phyloP scores from a whole-genome alignment of 2,113 vertebrate genomes.

The Eleginops maclovinus region DNA sequence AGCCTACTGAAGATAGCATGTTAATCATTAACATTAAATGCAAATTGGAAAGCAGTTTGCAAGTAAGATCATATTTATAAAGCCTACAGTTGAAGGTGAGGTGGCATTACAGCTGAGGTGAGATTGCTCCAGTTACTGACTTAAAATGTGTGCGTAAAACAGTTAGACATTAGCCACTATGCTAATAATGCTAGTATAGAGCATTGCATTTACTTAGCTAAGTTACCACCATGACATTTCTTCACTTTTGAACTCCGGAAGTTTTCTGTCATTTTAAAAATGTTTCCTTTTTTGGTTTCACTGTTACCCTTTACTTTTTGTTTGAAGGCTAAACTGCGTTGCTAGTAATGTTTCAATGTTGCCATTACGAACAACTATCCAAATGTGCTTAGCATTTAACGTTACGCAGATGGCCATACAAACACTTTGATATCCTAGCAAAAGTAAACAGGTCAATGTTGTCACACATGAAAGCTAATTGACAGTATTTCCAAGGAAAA shows the following conservation, averaged over 20 bases:
- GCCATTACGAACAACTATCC: not conserved
- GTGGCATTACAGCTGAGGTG: not conserved
- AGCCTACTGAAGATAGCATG: not conserved
- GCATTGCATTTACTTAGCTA: too few relatives aligned
- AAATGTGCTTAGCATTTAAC: not conserved
- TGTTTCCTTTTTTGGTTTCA: not conserved
- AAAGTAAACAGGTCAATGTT: not conserved
- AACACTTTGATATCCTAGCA: not conserved
- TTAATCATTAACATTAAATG: not conserved
- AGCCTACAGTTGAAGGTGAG: not conserved
- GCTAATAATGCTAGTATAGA: too few relatives aligned
- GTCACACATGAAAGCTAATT: not conserved
- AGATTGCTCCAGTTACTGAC: not conserved
- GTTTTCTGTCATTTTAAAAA: too few relatives aligned
- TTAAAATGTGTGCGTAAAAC: too few relatives aligned
- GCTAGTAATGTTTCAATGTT: not conserved
- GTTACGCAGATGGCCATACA: not conserved
- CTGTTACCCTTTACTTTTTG: not conserved
- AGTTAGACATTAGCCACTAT: not conserved
- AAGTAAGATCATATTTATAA: not conserved
- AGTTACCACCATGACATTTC: too few relatives aligned
- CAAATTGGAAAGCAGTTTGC: not conserved
- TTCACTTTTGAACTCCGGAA: too few relatives aligned
- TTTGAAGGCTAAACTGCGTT: not conserved
- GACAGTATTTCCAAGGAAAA: not conserved